phyloP scores from a whole-genome alignment of 92 coral and sea anemone species.

The Epizoanthus rinbou region DNA sequence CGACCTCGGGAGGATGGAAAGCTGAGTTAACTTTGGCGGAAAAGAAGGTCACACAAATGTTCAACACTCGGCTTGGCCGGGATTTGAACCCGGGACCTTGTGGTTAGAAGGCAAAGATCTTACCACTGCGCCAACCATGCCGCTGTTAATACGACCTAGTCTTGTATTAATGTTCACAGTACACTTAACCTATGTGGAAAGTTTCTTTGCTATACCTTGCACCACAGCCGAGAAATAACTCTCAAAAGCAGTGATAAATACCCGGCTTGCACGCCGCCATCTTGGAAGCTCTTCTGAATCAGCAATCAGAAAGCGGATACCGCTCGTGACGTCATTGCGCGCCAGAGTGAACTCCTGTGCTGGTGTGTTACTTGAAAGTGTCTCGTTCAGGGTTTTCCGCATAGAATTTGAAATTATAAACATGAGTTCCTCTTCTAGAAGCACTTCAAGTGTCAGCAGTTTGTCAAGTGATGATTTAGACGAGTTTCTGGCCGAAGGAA shows the following conservation, averaged over 20 bases:
- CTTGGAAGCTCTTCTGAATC: conserved; percentile 32
- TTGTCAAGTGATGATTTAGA: conserved; percentile 28
- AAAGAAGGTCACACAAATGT: too few species aligned
- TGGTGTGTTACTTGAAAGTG: conserved; percentile 21
- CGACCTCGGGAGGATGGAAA: too few species aligned
- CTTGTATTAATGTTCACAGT: conserved; percentile 29
- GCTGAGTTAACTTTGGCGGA: too few species aligned
- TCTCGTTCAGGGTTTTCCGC: conserved; percentile 30
- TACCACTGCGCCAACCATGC: too few species aligned
- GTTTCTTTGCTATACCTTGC: conserved; percentile 30
- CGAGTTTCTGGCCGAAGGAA: conserved; percentile 25
- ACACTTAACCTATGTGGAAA: conserved; percentile 27
- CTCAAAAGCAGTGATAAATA: conserved; percentile 25
- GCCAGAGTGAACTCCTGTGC: conserved; percentile 10
- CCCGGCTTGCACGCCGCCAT: conserved; percentile 15
- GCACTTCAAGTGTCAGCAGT: conserved; percentile 37
- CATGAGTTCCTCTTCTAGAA: conserved; percentile 38
- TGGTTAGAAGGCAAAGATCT: too few species aligned
- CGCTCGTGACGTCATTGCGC: conserved; percentile 45
- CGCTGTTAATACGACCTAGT: conserved; percentile 27
- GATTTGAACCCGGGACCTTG: too few species aligned
- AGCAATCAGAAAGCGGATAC: too few species aligned
- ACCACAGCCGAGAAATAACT: conserved; percentile 28
- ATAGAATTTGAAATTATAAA: conserved; percentile 29
- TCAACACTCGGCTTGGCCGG: too few species aligned